Evolutionary conservation across 1,140 invertebrate genomes (phyloP).

Genomic region (Vanessa atalanta): DNA sequence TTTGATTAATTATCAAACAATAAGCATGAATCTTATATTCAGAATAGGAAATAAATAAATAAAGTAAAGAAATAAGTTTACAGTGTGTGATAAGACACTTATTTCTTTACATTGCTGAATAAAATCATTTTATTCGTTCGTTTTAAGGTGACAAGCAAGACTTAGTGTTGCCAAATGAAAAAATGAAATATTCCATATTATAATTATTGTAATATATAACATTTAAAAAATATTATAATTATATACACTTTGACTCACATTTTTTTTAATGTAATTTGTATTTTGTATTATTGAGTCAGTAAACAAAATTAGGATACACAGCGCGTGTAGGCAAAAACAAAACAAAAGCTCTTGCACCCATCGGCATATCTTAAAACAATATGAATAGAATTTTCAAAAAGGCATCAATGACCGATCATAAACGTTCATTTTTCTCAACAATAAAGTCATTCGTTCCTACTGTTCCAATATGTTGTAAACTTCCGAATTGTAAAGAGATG

Average conservation of each 20-base stretch:
- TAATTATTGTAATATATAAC: no score
- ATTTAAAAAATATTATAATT: not conserved
- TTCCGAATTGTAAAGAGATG: slow-evolving; percentile 64
- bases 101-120: no score
- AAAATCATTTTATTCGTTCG: no score
- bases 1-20: no score
- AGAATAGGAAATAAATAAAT: no score
- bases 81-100: no score
- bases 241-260: not conserved
- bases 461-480: slow-evolving; percentile 65
- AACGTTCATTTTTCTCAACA: slow-evolving; percentile 62
- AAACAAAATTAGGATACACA: slow-evolving; percentile 5
- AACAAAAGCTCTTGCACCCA: slow-evolving; percentile 33
- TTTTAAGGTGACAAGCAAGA: no score
- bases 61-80: no score
- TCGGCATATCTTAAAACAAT: slow-evolving; percentile 56
- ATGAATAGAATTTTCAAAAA: slow-evolving; percentile 45
- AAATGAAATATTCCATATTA: no score
- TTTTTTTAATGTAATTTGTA: not conserved
- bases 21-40: no score
- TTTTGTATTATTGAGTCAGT: not conserved
- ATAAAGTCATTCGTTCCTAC: slow-evolving; percentile 72
- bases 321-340: slow-evolving; percentile 40
- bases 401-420: slow-evolving; percentile 56
- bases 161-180: no score